Percentiles rank a stretch among this genome's conserved stretches.
Evolutionary conservation across 2,113 vertebrate genomes (phyloP).

Genomic region (Silurus asotus): DNA sequence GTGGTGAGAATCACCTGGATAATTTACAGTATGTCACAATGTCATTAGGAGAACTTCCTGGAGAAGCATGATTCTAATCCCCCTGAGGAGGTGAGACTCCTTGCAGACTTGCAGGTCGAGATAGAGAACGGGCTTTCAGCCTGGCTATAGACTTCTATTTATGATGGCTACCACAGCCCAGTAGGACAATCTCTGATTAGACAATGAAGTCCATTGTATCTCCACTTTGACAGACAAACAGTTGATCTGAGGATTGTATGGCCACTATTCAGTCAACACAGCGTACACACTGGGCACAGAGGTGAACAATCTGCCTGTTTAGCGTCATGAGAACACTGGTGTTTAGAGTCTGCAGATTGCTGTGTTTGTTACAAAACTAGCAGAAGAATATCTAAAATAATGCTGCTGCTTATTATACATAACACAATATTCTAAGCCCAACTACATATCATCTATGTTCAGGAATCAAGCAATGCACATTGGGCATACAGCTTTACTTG

Average conservation of each 20-base stretch:
- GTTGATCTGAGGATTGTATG: neutral
- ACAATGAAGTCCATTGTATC: neutral
- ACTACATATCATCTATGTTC: neutral
- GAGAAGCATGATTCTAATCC: neutral
- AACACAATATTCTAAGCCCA: neutral
- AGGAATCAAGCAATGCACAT: neutral
- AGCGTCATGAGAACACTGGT: neutral
- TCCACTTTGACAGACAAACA: neutral
- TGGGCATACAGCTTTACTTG: neutral
- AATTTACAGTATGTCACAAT: neutral
- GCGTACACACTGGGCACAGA: neutral
- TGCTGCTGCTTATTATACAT: neutral
- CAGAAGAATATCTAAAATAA: neutral
- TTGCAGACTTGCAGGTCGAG: neutral
- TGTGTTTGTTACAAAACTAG: neutral
- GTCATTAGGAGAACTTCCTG: neutral
- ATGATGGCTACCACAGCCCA: neutral
- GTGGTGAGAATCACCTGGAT: neutral
- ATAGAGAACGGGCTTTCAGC: neutral
- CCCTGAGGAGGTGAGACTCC: neutral
- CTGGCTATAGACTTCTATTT: neutral
- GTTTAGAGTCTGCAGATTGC: neutral
- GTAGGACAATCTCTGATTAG: neutral
- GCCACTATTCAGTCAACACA: neutral
- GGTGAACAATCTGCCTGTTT: neutral